Evolutionary conservation across 1,140 invertebrate species (phyloP), one percentile per base, ranked within the genome.

Genomic region (Helicoverpa armigera): DNA sequence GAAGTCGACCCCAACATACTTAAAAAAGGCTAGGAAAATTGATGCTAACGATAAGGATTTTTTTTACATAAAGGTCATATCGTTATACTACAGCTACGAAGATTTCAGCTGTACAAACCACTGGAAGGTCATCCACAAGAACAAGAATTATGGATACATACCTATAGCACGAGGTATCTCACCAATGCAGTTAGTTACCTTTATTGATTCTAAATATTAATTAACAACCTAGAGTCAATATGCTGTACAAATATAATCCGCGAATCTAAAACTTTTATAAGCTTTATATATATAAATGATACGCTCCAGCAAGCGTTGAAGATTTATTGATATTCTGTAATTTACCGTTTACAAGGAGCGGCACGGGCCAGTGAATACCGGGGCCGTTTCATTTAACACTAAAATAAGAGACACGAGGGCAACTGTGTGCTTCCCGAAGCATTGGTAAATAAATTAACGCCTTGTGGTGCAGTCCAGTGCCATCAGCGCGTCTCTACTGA

Each of bases 251-350:
- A 18, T 35, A 48, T 75, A 73, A 76, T 18, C 43, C 16, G 56
- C 58, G 23, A 78, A 35, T 61, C 18, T 78, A 12, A 43, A 67
- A 78, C 23, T 67, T 75, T 51, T 48, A 29, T 43, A 61, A 75
- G 31, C 18, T 5, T 56, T 67, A 67, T 61, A 16, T 67, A 78
- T 78, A 53, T 67, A 54, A 78, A 76, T 76, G 75, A 56, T 67
- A 67, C 75, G 75, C 75, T 54, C 75, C 50, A 56, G 50, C 61
- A 51, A 78, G 51, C 75, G 60, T 78, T 67, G 50, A 78, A 78
- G 75, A 78, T 78, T 78, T 78, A 78, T 78, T 63, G 60, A 78
- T 67, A 78, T 78, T 77, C 60, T 43, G 61, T 67, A 78, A 78
- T 78, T 78, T 78, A 78, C 61, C 61, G 75, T 78, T 78, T 67